phyloP scores from a whole-genome alignment of 2,797 vertebrate genomes.

The Hoplostethus atlanticus region DNA sequence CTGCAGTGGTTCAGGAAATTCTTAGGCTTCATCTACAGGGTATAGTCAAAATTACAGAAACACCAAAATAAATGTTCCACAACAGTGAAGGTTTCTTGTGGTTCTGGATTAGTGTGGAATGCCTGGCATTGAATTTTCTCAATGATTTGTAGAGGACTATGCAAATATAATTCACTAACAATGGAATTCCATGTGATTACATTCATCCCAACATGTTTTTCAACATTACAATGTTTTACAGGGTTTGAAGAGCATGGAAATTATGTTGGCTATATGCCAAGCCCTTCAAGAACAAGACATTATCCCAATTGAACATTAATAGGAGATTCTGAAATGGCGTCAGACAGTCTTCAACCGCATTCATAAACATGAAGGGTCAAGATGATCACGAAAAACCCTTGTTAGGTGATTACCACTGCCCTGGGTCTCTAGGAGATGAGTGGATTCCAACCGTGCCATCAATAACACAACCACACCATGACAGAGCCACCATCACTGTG shows the following conservation, averaged over 20 bases:
- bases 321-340: background rate
- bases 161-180: background rate
- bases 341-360: background rate
- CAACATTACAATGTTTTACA: background rate
- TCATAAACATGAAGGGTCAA: constrained; percentile 16
- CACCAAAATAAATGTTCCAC: background rate
- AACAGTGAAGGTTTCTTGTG: background rate
- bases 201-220: background rate
- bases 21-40: constrained; percentile 11
- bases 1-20: background rate
- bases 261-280: background rate
- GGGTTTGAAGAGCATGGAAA: background rate
- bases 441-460: background rate
- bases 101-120: background rate
- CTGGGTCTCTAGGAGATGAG: background rate
- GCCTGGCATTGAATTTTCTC: background rate
- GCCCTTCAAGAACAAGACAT: constrained; percentile 2
- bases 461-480: constrained; percentile 4
- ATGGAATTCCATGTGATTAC: background rate
- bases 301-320: background rate
- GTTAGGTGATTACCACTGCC: background rate
- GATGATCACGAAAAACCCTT: background rate
- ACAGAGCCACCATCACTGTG: background rate
- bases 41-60: background rate
- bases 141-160: background rate